A percentile compares a stretch with the other conserved stretches of the same genome.
phyloP scores from a whole-genome alignment of 2,888 invertebrate species.

The Cryptosula pallasiana region DNA sequence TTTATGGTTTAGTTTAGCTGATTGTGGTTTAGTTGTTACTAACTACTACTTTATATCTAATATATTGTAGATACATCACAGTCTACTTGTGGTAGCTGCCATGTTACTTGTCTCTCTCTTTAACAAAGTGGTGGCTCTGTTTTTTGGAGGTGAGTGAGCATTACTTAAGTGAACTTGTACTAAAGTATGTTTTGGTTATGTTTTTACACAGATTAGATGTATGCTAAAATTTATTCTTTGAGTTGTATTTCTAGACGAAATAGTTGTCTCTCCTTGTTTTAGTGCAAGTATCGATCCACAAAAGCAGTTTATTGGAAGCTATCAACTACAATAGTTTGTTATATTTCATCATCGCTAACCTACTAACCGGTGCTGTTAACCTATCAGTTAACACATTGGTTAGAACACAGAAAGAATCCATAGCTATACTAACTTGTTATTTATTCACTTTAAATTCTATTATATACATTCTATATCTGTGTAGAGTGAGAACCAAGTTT shows the following conservation, averaged over 20 bases:
- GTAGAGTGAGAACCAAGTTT: constrained; percentile 26
- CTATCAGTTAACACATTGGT: constrained; percentile 62
- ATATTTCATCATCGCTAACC: constrained; percentile 78
- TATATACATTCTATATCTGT: constrained; percentile 12
- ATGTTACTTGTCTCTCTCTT: background rate
- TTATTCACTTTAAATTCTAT: constrained; percentile 35
- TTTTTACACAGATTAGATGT: too few species aligned
- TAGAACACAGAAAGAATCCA: constrained; percentile 31
- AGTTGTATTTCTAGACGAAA: too few species aligned
- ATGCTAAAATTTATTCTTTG: too few species aligned
- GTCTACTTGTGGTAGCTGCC: background rate
- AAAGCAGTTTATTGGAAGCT: constrained; percentile 59
- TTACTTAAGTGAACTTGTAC: too few species aligned
- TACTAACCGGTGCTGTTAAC: constrained; percentile 79
- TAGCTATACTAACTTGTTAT: constrained; percentile 37
- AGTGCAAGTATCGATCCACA: background rate
- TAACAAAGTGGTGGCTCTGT: background rate
- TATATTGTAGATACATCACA: constrained; percentile 22
- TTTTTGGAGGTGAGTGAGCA: background rate
- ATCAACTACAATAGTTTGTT: constrained; percentile 75
- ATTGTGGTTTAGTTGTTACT: too few species aligned
- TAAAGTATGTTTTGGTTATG: too few species aligned
- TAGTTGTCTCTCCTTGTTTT: background rate
- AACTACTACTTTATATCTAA: too few species aligned
- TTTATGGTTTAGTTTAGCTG: too few species aligned